Evolutionary conservation across 2,113 vertebrate species (phyloP).

Genomic region (Diphyllodes magnificus): DNA sequence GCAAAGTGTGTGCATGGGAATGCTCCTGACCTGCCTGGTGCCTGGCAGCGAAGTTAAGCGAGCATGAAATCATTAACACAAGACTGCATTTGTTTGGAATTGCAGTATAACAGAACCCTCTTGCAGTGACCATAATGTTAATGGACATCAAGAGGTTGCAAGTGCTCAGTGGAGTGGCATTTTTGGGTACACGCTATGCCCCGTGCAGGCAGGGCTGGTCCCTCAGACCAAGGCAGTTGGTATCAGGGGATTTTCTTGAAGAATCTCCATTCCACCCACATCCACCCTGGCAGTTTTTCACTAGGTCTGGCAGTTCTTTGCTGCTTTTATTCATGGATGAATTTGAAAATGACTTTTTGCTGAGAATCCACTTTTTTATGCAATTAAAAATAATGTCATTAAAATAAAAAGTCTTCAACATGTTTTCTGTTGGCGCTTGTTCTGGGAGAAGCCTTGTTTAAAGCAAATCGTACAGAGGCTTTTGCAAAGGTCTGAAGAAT

Average conservation of each 20-base stretch:
- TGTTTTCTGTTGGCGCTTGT: neutral
- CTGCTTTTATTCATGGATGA: neutral
- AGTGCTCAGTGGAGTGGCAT: neutral
- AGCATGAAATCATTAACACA: conserved; percentile 4
- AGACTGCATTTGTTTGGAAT: neutral
- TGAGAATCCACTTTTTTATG: neutral
- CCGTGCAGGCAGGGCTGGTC: accelerated
- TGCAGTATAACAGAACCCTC: neutral
- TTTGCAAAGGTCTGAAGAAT: neutral
- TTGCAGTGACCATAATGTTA: neutral
- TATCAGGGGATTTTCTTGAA: neutral
- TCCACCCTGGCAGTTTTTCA: neutral
- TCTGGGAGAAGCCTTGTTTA: neutral
- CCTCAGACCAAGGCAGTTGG: accelerated
- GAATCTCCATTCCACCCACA: neutral
- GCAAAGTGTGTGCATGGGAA: neutral
- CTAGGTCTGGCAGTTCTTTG: neutral
- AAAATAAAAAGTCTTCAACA: neutral
- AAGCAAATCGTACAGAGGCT: neutral
- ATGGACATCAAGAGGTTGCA: neutral
- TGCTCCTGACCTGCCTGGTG: neutral
- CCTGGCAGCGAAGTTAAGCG: neutral
- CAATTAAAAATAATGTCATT: neutral
- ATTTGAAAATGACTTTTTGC: neutral
- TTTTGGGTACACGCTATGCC: neutral